These are phyloP conservation scores for Scyliorhinus canicula DNA, from an alignment of 2,797 vertebrate species.

Conservation along the genomic window DNA sequence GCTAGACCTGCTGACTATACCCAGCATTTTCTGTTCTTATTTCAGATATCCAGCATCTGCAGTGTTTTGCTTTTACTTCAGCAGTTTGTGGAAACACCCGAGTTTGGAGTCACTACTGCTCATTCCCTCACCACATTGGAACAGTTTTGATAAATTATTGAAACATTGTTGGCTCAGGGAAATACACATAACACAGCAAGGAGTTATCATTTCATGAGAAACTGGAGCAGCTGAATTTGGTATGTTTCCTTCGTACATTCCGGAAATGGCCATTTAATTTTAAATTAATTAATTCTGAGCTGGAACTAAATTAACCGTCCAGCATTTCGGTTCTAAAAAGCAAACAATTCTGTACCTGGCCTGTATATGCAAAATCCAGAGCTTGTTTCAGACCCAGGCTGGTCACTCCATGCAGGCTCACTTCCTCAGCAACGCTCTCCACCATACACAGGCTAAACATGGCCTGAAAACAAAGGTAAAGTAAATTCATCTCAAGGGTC, in stretches of 20 bases:
- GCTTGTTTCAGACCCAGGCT: conserved; percentile 87
- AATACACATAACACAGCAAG: background rate
- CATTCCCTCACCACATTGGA: background rate
- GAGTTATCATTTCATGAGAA: background rate
- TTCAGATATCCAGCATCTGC: background rate
- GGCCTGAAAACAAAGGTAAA: conserved; percentile 61
- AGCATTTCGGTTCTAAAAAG: background rate
- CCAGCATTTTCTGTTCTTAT: background rate
- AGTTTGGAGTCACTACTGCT: background rate
- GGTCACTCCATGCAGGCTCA: conserved; percentile 88
- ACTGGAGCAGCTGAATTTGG: background rate
- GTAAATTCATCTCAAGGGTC: background rate
- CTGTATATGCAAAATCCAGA: conserved; percentile 93
- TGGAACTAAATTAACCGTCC: background rate
- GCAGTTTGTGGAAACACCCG: background rate
- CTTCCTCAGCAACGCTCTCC: conserved; percentile 90
- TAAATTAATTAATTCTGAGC: background rate
- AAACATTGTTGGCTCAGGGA: background rate
- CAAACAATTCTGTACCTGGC: conserved; percentile 71
- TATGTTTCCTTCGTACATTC: background rate
- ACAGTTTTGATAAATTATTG: background rate
- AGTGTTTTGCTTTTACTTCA: background rate
- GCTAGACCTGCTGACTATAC: background rate
- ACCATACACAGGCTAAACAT: conserved; percentile 98
- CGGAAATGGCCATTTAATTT: background rate